Evolutionary conservation across 2,113 vertebrate species (phyloP), one percentile per base, ranked within the genome.

Genomic region (Mystacornis crossleyi): DNA sequence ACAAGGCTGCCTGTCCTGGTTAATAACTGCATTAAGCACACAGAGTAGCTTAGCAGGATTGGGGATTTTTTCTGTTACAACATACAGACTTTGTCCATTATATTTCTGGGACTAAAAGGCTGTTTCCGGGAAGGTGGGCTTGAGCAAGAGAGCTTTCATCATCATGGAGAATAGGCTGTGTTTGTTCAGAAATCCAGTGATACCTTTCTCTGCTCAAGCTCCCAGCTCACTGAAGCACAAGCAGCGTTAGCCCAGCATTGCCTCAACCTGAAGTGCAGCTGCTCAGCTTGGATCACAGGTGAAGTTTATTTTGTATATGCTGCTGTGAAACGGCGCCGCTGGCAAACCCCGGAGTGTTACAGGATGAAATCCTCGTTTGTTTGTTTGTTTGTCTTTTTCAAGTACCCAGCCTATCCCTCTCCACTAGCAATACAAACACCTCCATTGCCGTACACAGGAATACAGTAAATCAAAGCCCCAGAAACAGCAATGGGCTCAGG

Each of bases 351-450:
- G 40, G 20, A 54, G 12, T 48, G 24, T 55, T 50, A 8, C 55
- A 50, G 72, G 64, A 62, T 93, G 45, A 94, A 86, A 81, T 80
- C 42, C 10, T 18, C 0, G 1, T 61, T 61, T 60, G 21, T 81
- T 85, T 79, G 34, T 89, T 67, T 86, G 53, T 77, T 75, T 73
- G 36, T 36, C 58, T 84, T 93, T 93, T 71, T 74, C 38, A 71
- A 47, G 34, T 28, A 71, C 47, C 12, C 42, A 62, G 18, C 78
- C 95, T 73, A 29, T 70, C 40, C 64, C 40, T 81, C 38, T 69
- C 45, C 42, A 66, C 23, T 45, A 58, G 61, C 40, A 43, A 7
- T 19, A 24, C 26, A 45, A 65, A 74, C 64, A 73, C 16, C 58
- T 75, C 19, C 43, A 4, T 12, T 38, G 65, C 3, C 6, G 7